Base-by-base conservation (phyloP, 2,113 vertebrate species). In the Orcinus orca region DNA sequence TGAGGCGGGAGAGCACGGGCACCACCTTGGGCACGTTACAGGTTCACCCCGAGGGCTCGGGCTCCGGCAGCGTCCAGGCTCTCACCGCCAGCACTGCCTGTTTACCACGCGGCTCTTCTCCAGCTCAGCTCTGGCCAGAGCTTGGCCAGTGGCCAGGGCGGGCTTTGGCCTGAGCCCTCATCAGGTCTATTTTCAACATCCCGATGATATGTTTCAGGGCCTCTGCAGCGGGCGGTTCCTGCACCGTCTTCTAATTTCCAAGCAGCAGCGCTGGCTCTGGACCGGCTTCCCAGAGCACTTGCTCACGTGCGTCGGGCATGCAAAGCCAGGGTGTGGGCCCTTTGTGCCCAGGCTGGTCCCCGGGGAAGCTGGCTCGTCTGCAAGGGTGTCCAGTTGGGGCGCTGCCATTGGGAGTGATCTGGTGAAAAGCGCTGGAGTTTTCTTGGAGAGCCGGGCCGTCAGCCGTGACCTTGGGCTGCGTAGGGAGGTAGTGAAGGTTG, bases 141-240 rank as follows among this genome's bases (percentile, higher is more conserved):
- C 91, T 87, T 86, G 70, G 68, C 68, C 17, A 62, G 88, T 36
- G 31, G 74, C 95, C 67, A 36, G 53, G 76, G 17, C 67, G 14
- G 13, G 87, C 47, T 86, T 89, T 38, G 77, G 86, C 83, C 80
- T 0, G 7, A 74, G 84, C 82, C 90, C 41, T 88, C 12, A 8
- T 55, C n/a, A 13, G 38, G n/a, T 95, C 98, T 98, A 83, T 97
- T 97, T 97, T 97, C 68, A 91, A 89, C 65, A 53, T 68, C 85
- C 67, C 76, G 90, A 60, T 95, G 93, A 94, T 77, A 89, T 18
- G 38, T 47, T 90, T 76, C 25, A 6, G 71, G 65, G 76, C 89
- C 86, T 79, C n/a, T 31, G 53, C n/a, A 25, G 26, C 33, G 71
- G 74, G 92, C 0, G 10, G 70, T 26, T 33, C 73, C 65, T 50